A percentile compares a stretch with the other conserved stretches of the same genome.
These are phyloP conservation scores for Cryptomyrus ogoouensis DNA, from an alignment of 2,113 vertebrate species.

Conservation along the genomic window DNA sequence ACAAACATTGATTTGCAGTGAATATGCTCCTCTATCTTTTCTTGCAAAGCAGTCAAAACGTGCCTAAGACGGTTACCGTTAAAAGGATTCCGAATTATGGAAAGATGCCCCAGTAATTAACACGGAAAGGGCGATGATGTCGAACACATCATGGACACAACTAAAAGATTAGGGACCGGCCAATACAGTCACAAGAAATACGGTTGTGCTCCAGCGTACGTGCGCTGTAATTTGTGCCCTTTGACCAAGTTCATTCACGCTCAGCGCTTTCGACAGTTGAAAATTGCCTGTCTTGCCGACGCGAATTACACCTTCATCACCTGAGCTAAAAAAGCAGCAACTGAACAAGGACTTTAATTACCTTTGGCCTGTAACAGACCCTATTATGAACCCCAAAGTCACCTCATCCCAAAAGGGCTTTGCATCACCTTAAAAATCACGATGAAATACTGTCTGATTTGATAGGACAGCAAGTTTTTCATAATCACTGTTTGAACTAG, in stretches of 20 bases:
- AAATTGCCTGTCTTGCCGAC: slow-evolving; percentile 27
- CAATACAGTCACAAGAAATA: slow-evolving; percentile 14
- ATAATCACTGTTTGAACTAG: background rate
- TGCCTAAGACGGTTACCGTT: background rate
- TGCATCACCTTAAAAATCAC: slow-evolving; percentile 17
- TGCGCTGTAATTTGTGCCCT: slow-evolving; percentile 27
- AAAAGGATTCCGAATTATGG: background rate
- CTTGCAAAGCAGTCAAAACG: background rate
- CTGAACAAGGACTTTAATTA: slow-evolving; percentile 23
- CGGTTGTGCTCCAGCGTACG: background rate
- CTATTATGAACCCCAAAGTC: slow-evolving; percentile 23
- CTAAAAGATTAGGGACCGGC: slow-evolving; percentile 7
- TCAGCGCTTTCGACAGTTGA: slow-evolving; percentile 18
- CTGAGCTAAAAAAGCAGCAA: slow-evolving; percentile 15
- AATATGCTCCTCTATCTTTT: background rate
- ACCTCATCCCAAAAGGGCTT: slow-evolving; percentile 22
- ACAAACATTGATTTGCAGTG: background rate
- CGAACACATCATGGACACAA: slow-evolving; percentile 22
- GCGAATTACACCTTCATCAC: slow-evolving; percentile 28
- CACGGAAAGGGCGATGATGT: slow-evolving; percentile 13
- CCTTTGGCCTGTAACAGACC: slow-evolving; percentile 22
- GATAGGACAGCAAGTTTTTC: slow-evolving; percentile 1
- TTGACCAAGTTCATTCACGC: slow-evolving; percentile 30
- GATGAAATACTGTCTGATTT: slow-evolving; percentile 17
- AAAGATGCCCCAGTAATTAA: slow-evolving; percentile 20